phyloP scores from a whole-genome alignment of 2,113 vertebrate species.

The Salminus brasiliensis region DNA sequence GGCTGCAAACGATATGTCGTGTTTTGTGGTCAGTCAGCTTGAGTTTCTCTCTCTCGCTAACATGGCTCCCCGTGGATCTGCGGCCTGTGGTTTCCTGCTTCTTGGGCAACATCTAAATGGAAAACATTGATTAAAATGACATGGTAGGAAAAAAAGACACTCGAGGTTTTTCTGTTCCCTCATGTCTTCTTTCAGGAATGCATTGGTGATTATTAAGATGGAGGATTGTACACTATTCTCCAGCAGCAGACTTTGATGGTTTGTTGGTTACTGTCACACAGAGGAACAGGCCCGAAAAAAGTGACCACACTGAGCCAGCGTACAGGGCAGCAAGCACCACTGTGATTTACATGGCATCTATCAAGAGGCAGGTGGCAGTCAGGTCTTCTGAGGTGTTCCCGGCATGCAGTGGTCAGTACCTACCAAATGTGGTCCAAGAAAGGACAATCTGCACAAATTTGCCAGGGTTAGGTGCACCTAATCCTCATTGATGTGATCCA shows the following conservation, averaged over 20 bases:
- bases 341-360: not conserved
- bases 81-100: constrained; percentile 20
- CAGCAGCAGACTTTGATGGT: not conserved
- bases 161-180: not conserved
- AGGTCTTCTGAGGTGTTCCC: too few relatives aligned
- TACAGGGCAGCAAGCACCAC: not conserved
- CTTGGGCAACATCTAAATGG: not conserved
- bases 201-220: too few relatives aligned
- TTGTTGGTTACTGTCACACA: not conserved
- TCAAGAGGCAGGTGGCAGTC: too few relatives aligned
- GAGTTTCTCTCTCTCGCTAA: not conserved
- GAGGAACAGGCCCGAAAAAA: not conserved
- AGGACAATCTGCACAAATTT: too few relatives aligned
- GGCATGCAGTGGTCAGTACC: too few relatives aligned
- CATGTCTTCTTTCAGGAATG: too few relatives aligned
- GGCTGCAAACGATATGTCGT: not conserved
- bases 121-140: constrained; percentile 5
- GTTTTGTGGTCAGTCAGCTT: not conserved
- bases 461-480: too few relatives aligned
- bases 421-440: too few relatives aligned
- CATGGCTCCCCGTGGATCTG: constrained; percentile 25
- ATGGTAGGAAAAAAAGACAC: not conserved
- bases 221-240: not conserved
- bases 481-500: too few relatives aligned
- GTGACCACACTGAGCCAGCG: not conserved